A percentile compares a stretch with the other conserved stretches of the same genome.
These are phyloP conservation scores for Hepsetus odoe DNA, from an alignment of 2,113 vertebrate genomes.

Conservation along the genomic window DNA sequence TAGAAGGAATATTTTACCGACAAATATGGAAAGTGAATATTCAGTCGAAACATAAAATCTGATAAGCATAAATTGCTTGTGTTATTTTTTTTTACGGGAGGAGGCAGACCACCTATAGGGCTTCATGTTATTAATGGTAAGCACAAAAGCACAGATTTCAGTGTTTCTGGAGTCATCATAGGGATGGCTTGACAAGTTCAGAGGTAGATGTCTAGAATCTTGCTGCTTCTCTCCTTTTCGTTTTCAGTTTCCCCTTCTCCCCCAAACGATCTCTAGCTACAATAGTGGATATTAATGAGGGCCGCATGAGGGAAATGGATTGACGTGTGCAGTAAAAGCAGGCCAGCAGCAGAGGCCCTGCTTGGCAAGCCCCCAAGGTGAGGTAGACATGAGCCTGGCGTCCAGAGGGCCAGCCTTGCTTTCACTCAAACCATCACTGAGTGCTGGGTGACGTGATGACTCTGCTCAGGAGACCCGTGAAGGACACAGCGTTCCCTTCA, in stretches of 20 bases:
- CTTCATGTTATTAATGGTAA: slow-evolving; percentile 18
- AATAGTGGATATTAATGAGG: slow-evolving; percentile 66
- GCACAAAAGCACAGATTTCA: slow-evolving; percentile 3
- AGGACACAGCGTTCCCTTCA: slow-evolving; percentile 40
- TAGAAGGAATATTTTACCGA: slow-evolving; percentile 68
- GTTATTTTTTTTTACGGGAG: slow-evolving; percentile 54
- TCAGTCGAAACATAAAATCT: slow-evolving; percentile 64
- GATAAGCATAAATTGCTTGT: slow-evolving; percentile 61
- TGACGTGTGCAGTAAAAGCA: slow-evolving; percentile 47
- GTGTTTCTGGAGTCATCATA: not conserved
- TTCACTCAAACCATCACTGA: slow-evolving; percentile 21
- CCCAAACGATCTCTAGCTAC: slow-evolving; percentile 41
- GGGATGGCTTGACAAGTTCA: not conserved
- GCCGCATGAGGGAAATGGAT: slow-evolving; percentile 28
- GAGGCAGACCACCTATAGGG: slow-evolving; percentile 39
- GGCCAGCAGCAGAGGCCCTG: slow-evolving; percentile 10
- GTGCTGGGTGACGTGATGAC: slow-evolving; percentile 35
- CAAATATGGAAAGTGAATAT: slow-evolving; percentile 73
- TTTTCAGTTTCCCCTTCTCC: not conserved
- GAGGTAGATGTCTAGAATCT: not conserved
- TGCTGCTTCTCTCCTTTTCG: not conserved
- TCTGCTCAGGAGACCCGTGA: slow-evolving; percentile 37
- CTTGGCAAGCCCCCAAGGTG: slow-evolving; percentile 52
- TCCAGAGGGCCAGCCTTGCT: slow-evolving; percentile 19
- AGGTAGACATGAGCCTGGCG: slow-evolving; percentile 48